phyloP scores from a whole-genome alignment of 2,113 vertebrate species.

The Pagrus major region DNA sequence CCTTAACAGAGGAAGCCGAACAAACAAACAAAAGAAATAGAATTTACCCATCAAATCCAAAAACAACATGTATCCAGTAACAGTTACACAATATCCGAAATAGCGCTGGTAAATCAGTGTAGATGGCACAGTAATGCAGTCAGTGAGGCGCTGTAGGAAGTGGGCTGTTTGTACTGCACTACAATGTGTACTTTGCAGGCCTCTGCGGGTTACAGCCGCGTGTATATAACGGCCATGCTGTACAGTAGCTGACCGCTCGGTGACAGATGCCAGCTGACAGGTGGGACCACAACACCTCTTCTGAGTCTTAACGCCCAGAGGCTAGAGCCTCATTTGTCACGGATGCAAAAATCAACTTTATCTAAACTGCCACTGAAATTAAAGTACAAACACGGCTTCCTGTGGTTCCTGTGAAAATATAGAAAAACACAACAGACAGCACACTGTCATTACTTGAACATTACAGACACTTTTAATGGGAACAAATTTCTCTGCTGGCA shows the following conservation, averaged over 20 bases:
- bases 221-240: constrained; percentile 62
- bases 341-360: background rate
- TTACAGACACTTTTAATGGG: background rate
- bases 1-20: background rate
- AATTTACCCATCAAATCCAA: background rate
- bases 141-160: constrained; percentile 44
- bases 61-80: background rate
- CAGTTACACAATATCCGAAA: constrained; percentile 11
- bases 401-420: background rate
- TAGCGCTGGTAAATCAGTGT: constrained; percentile 21
- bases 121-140: constrained; percentile 28
- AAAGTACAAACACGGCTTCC: background rate
- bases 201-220: constrained; percentile 55
- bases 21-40: background rate
- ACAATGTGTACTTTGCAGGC: constrained; percentile 70
- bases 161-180: constrained; percentile 65
- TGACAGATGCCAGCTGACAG: constrained; percentile 70
- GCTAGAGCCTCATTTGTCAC: constrained; percentile 32
- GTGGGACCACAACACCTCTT: constrained; percentile 38
- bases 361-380: background rate
- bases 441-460: background rate
- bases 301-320: constrained; percentile 27
- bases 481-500: background rate
- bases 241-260: constrained; percentile 71
- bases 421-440: background rate